Percentiles rank a stretch among this genome's conserved stretches.
These are phyloP conservation scores for Ammodytes marinus DNA, from an alignment of 2,113 vertebrate species.

Conservation along the genomic window DNA sequence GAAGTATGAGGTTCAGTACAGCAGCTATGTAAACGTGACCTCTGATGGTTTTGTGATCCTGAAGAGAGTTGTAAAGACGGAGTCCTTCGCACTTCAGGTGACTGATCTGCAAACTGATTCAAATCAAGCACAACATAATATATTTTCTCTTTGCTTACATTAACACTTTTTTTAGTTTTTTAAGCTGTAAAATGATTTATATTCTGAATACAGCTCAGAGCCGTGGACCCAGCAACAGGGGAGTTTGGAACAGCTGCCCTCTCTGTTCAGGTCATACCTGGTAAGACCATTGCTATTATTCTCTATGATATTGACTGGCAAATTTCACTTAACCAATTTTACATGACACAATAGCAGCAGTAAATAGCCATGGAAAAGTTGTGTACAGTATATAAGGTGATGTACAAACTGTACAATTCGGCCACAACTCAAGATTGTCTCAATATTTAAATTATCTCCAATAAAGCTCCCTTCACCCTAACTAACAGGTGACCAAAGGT, in stretches of 20 bases:
- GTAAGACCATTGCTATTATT: conserved; percentile 50
- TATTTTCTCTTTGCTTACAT: background rate
- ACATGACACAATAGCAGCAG: too few species aligned
- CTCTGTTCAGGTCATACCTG: conserved; percentile 83
- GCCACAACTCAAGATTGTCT: too few species aligned
- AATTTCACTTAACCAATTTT: too few species aligned
- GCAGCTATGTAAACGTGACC: conserved; percentile 86
- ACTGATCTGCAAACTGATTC: background rate
- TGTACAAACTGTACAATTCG: too few species aligned
- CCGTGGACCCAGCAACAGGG: conserved; percentile 76
- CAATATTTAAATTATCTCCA: too few species aligned
- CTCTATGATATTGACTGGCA: background rate
- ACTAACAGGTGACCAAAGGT: too few species aligned
- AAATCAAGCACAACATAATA: too few species aligned
- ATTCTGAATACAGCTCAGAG: conserved; percentile 72
- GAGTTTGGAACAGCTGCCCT: conserved; percentile 82
- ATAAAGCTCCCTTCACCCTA: too few species aligned
- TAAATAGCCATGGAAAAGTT: too few species aligned
- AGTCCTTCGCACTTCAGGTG: conserved; percentile 84
- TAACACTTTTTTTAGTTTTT: background rate
- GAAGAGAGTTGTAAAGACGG: conserved; percentile 79
- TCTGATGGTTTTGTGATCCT: conserved; percentile 87
- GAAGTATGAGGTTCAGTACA: conserved; percentile 87
- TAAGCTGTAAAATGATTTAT: background rate
- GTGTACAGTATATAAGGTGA: too few species aligned